phyloP scores from a whole-genome alignment of 1,140 invertebrate species.

The Rhopalosiphum padi region DNA sequence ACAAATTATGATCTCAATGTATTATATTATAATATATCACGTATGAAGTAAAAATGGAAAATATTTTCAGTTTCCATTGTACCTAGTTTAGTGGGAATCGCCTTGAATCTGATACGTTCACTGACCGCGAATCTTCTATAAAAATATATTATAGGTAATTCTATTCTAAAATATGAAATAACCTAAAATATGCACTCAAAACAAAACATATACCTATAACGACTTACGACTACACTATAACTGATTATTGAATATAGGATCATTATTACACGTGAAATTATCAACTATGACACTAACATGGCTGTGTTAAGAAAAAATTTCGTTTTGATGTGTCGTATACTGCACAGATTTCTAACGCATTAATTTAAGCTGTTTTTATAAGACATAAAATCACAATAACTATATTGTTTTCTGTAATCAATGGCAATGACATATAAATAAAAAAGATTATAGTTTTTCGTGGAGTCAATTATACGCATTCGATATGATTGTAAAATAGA shows the following conservation, averaged over 20 bases:
- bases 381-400: too few species aligned
- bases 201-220: background rate
- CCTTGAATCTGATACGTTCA: constrained; percentile 4
- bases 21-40: background rate
- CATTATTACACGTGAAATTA: background rate
- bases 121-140: background rate
- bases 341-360: too few species aligned
- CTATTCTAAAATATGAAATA: background rate
- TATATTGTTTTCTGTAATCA: too few species aligned
- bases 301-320: background rate
- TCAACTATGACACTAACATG: background rate
- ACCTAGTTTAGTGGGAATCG: background rate
- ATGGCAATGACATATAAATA: too few species aligned
- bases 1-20: background rate
- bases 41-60: background rate
- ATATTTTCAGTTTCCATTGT: background rate
- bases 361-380: too few species aligned
- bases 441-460: too few species aligned
- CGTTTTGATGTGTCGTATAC: background rate
- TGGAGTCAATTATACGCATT: too few species aligned
- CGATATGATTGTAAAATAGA: too few species aligned
- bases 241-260: background rate
- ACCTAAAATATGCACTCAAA: background rate
- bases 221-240: background rate
- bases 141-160: background rate